Evolutionary conservation across 2,888 invertebrate species (phyloP).

Genomic region (Synergus umbraculus): DNA sequence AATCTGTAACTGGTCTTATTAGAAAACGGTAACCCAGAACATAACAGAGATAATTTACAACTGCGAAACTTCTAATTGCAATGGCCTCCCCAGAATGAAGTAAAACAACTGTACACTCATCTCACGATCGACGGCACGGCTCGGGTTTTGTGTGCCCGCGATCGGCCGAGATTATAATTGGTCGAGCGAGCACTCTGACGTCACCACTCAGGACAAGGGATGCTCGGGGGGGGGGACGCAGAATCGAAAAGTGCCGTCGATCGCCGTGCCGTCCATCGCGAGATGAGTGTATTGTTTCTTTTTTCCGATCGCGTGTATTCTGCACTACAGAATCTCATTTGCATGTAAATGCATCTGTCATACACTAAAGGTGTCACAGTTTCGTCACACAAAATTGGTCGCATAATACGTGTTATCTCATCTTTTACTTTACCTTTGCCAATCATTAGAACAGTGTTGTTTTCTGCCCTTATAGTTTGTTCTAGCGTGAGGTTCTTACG

Average conservation of each 20-base stretch:
- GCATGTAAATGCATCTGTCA: constrained; percentile 5
- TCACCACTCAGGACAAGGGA: too few relatives aligned
- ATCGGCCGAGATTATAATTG: too few relatives aligned
- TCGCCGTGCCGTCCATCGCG: too few relatives aligned
- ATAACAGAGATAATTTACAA: constrained; percentile 8
- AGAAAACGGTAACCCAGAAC: constrained; percentile 9
- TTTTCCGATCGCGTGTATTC: neutral
- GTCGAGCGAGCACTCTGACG: too few relatives aligned
- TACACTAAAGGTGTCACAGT: constrained; percentile 3
- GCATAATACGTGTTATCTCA: constrained; percentile 1
- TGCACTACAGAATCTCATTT: neutral
- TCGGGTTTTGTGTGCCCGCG: too few relatives aligned
- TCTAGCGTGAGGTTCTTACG: neutral
- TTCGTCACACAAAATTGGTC: constrained; percentile 10
- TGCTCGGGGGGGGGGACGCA: too few relatives aligned
- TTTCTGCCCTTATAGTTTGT: neutral
- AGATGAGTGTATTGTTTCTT: neutral
- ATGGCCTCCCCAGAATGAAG: constrained; percentile 4
- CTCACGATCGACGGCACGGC: too few relatives aligned
- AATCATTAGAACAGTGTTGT: neutral
- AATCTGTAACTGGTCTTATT: neutral
- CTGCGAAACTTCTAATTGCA: constrained; percentile 8
- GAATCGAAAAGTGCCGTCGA: too few relatives aligned
- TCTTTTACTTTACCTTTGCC: constrained; percentile 7
- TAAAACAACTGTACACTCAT: constrained; percentile 1